phyloP scores from a whole-genome alignment of 2,113 vertebrate species.

The Phasianus colchicus region DNA sequence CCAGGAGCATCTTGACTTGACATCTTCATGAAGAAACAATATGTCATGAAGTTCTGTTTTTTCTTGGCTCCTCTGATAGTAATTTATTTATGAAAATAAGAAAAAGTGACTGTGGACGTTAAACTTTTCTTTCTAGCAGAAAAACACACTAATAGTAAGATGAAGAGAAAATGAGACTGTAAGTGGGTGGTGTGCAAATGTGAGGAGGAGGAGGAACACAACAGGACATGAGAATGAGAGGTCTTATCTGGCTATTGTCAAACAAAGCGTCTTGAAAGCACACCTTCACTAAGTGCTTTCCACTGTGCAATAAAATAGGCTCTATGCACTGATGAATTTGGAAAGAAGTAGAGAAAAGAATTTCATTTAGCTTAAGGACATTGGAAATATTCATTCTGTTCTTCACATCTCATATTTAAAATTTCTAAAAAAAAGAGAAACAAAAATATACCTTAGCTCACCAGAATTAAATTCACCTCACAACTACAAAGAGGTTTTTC shows the following conservation, averaged over 20 bases:
- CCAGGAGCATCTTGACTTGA: not conserved
- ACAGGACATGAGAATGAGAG: not conserved
- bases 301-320: not conserved
- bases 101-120: not conserved
- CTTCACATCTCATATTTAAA: not conserved
- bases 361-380: not conserved
- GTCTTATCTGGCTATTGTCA: not conserved
- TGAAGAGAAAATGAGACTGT: not conserved
- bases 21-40: not conserved
- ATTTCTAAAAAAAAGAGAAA: not conserved
- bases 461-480: not conserved
- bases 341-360: not conserved
- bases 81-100: not conserved
- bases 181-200: not conserved
- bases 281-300: not conserved
- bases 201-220: not conserved
- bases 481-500: not conserved
- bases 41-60: not conserved
- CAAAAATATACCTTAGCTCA: not conserved
- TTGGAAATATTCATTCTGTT: not conserved
- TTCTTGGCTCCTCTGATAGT: not conserved
- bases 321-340: not conserved
- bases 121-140: not conserved
- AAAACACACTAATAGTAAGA: not conserved
- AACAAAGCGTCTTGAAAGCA: not conserved